Evolutionary conservation across 2,888 invertebrate species (phyloP).

Genomic region (Trachelus iudaicus): DNA sequence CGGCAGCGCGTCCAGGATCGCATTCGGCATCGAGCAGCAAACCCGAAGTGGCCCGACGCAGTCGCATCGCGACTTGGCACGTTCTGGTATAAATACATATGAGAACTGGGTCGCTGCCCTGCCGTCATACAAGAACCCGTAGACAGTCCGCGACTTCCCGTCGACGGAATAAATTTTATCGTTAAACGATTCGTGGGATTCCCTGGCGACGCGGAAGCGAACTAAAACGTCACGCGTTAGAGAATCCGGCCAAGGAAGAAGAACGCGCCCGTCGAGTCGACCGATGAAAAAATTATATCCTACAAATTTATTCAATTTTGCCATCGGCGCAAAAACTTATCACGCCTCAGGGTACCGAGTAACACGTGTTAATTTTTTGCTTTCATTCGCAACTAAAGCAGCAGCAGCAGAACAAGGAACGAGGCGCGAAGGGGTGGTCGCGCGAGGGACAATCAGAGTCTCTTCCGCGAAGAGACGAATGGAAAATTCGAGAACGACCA

Average conservation of each 20-base stretch:
- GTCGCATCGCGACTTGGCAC: constrained; percentile 32
- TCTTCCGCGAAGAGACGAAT: background rate
- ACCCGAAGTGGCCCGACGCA: background rate
- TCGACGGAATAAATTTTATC: constrained; percentile 33
- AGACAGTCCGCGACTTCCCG: constrained; percentile 2
- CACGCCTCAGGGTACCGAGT: background rate
- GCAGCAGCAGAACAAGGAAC: too few species aligned
- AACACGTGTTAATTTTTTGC: background rate
- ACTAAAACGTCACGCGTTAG: background rate
- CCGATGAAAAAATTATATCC: background rate
- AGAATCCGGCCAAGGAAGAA: background rate
- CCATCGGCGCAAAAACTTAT: background rate
- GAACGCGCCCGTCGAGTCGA: background rate
- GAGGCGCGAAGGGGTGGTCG: too few species aligned
- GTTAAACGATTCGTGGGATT: constrained; percentile 27
- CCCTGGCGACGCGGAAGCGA: background rate
- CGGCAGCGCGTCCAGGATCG: background rate
- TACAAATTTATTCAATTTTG: background rate
- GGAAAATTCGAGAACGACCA: background rate
- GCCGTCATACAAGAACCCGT: constrained; percentile 16
- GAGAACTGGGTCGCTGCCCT: constrained; percentile 54
- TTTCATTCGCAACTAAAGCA: background rate
- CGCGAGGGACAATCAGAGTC: background rate
- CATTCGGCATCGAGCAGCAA: background rate
- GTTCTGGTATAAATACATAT: constrained; percentile 57